Conservation (phyloP, 2,797 vertebrate genomes). For the Phataginus tricuspis region DNA sequence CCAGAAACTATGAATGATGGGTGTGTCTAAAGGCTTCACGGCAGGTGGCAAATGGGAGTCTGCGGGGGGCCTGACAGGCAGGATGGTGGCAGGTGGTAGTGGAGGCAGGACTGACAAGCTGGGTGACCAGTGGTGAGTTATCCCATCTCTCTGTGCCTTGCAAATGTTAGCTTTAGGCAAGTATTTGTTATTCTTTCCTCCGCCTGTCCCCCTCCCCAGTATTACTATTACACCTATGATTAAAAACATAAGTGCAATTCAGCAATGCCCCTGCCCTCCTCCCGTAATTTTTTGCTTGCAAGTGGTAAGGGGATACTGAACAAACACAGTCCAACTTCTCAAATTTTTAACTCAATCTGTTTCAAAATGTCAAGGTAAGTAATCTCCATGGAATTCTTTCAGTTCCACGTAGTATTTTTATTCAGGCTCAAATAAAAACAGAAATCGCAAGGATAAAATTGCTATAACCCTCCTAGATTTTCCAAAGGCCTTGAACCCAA, state of each 20-base stretch:
- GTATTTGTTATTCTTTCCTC: background rate
- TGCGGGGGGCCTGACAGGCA: background rate
- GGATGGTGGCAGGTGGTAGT: background rate
- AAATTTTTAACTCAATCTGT: background rate
- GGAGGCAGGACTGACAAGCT: background rate
- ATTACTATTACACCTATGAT: background rate
- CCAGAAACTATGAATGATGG: background rate
- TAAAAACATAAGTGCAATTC: background rate
- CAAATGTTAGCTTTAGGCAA: background rate
- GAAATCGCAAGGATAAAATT: background rate
- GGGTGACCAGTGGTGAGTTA: background rate
- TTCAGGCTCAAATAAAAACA: slow-evolving; percentile 25
- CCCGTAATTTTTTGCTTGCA: background rate
- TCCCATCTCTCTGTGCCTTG: background rate
- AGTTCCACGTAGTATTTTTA: background rate
- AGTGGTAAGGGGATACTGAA: background rate
- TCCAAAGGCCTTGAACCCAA: background rate
- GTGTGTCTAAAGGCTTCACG: background rate
- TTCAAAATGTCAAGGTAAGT: slow-evolving; percentile 36
- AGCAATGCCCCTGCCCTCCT: background rate
- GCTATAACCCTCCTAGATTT: background rate
- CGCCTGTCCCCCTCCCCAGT: background rate
- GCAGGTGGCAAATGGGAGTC: background rate
- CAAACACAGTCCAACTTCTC: background rate
- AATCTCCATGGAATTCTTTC: background rate